Evolutionary conservation across 2,113 vertebrate species (phyloP).

Genomic region (Entelurus aequoreus): DNA sequence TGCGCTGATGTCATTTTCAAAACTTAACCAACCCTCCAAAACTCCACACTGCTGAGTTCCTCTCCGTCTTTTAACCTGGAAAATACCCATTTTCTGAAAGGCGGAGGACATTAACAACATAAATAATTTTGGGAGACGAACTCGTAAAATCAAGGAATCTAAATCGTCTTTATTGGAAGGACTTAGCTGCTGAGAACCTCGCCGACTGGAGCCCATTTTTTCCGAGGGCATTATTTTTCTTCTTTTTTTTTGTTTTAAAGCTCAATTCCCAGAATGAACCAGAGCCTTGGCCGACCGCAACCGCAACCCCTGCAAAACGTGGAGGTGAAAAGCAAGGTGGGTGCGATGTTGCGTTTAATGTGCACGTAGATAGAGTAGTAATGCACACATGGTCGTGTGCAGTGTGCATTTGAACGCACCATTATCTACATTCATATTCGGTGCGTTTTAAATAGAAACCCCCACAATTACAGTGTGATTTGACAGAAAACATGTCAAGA

Average conservation of each 20-base stretch:
- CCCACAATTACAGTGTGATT: too few relatives aligned
- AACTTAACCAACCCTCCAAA: slow-evolving; percentile 63
- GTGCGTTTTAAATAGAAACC: too few relatives aligned
- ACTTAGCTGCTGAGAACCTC: slow-evolving; percentile 9
- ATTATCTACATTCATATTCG: too few relatives aligned
- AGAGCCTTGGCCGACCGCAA: slow-evolving; percentile 88
- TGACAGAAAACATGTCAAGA: too few relatives aligned
- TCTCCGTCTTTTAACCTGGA: slow-evolving; percentile 17
- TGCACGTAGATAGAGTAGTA: too few relatives aligned
- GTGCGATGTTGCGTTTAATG: slow-evolving; percentile 26
- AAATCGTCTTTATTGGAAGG: not conserved
- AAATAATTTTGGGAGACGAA: slow-evolving; percentile 14
- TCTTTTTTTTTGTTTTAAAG: slow-evolving; percentile 8
- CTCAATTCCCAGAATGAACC: slow-evolving; percentile 74
- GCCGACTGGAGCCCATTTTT: slow-evolving; percentile 46
- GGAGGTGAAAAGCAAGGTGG: slow-evolving; percentile 97
- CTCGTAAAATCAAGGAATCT: not conserved
- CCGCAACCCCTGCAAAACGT: slow-evolving; percentile 81
- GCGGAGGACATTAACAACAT: slow-evolving; percentile 1
- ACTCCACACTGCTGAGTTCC: slow-evolving; percentile 55
- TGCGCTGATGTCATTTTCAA: slow-evolving; percentile 74
- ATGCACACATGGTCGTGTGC: not conserved
- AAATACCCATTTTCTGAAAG: slow-evolving; percentile 25
- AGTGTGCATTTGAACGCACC: too few relatives aligned
- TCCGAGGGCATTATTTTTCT: slow-evolving; percentile 51